A percentile compares a stretch with the other conserved stretches of the same genome.
Evolutionary conservation across 1,140 invertebrate species (phyloP).

Genomic region (Laupala kohalensis): DNA sequence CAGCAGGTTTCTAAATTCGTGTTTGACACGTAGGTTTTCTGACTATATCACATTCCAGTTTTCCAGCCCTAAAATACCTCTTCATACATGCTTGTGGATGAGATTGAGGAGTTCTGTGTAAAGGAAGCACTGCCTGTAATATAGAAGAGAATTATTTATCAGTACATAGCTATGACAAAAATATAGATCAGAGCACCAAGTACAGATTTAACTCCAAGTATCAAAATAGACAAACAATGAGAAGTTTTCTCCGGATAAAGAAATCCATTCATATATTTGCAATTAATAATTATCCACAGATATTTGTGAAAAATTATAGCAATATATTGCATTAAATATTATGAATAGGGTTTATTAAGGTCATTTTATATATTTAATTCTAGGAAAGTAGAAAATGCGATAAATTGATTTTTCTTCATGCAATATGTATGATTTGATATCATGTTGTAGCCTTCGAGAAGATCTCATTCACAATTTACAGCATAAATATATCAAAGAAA

Average conservation of each 20-base stretch:
- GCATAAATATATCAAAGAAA: too few species aligned
- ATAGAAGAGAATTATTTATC: slow-evolving; percentile 9
- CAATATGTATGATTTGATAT: too few species aligned
- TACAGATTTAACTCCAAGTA: not conserved
- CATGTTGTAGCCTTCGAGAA: too few species aligned
- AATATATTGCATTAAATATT: too few species aligned
- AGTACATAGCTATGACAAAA: not conserved
- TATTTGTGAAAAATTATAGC: not conserved
- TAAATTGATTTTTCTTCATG: too few species aligned
- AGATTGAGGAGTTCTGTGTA: slow-evolving; percentile 46
- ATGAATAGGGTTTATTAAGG: too few species aligned
- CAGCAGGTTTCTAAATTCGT: not conserved
- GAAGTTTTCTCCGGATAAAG: too few species aligned
- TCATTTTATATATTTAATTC: too few species aligned
- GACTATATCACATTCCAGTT: not conserved
- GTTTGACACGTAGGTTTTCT: not conserved
- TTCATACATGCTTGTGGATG: slow-evolving; percentile 25
- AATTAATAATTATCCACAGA: not conserved
- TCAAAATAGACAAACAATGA: not conserved
- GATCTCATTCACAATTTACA: too few species aligned
- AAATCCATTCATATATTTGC: not conserved
- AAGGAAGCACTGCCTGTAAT: slow-evolving; percentile 40
- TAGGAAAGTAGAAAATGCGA: too few species aligned
- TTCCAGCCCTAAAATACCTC: not conserved
- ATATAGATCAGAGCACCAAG: not conserved